Base-by-base conservation (phyloP, 2,888 invertebrate genomes). In the Zeuzera pyrina region DNA sequence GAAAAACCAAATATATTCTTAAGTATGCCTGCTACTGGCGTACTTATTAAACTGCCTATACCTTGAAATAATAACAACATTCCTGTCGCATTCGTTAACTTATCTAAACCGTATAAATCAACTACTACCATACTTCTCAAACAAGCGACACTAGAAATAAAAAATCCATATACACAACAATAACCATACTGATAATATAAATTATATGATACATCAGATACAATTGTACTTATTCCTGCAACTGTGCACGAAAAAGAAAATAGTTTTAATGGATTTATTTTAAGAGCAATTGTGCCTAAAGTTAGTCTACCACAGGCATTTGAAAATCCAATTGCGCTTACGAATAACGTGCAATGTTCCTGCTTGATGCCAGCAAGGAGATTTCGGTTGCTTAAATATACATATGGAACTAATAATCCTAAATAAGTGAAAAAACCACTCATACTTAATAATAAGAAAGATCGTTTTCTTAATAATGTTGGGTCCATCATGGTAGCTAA, bases 401-500 rank as follows among this genome's bases (percentile, higher is more conserved):
- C 63, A 43, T 66, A 79, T 0, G 79, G 79, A 12, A 76, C 71
- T 42, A 76, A 49, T 51, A 56, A 66, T 3, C 81, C 81, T 35
- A 69, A 34, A 36, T 67, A 71, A 2, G 56, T 55, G 1, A 70
- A 38, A 38, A 71, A 62, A 8, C 71, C 73, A 42, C 67, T 68
- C 2, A 35, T 6, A 41, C 66, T 61, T 29, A 77, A 37, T 26
- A 59, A 38, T 37, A 65, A 31, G 48, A 77, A 81, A 8, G 81
- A 76, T 30, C 27, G 34, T 41, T 50, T 67, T 44, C 49, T 61
- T 24, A 83, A 54, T 33, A 83, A 46, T 30, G 43, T 62, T 2
- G 72, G 69, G 41, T 79, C 77, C 69, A 79, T 57, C 81, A 83
- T 83, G 4, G 81, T 78, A 12, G 72, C 78, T 19, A 83, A 50